A percentile compares a stretch with the other conserved stretches of the same genome.
Evolutionary conservation across 2,113 vertebrate species (phyloP).

Genomic region (Leucopsar rothschildi): DNA sequence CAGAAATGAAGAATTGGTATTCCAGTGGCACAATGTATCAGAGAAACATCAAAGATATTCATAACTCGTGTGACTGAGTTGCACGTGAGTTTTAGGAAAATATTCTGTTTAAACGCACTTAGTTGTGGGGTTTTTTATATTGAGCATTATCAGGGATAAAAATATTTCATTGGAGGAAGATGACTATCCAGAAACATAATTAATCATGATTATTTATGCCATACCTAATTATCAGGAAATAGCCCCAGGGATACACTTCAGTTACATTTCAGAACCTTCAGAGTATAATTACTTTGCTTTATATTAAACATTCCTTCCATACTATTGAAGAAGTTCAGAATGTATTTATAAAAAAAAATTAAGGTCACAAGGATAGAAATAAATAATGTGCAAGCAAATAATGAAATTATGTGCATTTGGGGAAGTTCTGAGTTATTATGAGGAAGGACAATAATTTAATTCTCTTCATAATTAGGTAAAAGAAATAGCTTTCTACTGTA

Average conservation of each 20-base stretch:
- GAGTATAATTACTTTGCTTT: constrained; percentile 60
- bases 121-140: background rate
- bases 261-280: constrained; percentile 58
- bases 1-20: constrained; percentile 32
- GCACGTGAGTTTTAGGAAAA: constrained; percentile 27
- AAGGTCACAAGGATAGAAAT: constrained; percentile 31
- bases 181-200: constrained; percentile 53
- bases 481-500: background rate
- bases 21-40: background rate
- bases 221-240: constrained; percentile 61
- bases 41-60: constrained; percentile 34
- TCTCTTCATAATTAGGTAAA: constrained; percentile 20
- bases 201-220: constrained; percentile 59
- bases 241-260: constrained; percentile 22
- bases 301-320: constrained; percentile 49
- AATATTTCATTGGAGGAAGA: constrained; percentile 53
- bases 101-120: background rate
- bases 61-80: background rate
- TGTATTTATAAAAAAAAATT: constrained; percentile 5
- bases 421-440: background rate
- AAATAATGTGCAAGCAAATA: constrained; percentile 14
- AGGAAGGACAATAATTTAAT: constrained; percentile 13
- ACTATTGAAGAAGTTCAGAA: constrained; percentile 15
- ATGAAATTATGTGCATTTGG: constrained; percentile 27
- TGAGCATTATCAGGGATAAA: constrained; percentile 39